phyloP scores from a whole-genome alignment of 37 sponge, comb jelly and placozoan genomes.

The Agelas oroides region DNA sequence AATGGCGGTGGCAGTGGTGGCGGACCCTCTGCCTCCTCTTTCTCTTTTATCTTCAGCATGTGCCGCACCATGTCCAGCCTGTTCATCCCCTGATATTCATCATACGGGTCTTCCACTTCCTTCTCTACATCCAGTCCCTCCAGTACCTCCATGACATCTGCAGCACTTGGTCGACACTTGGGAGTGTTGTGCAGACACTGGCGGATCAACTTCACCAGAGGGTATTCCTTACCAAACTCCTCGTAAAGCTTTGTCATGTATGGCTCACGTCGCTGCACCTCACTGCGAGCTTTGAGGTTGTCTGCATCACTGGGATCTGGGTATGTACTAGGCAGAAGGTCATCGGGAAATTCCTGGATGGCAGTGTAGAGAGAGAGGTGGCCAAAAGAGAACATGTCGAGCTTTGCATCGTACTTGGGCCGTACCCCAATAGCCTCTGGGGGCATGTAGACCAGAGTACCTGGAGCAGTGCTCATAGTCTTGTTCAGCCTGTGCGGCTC shows the following conservation, averaged over 20 bases:
- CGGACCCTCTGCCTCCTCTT: neutral
- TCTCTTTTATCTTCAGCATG: neutral
- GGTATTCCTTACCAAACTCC: neutral
- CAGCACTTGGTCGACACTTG: neutral
- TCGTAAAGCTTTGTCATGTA: constrained; percentile 9
- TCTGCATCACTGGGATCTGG: neutral
- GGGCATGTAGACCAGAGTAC: constrained; percentile 28
- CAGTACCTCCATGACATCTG: neutral
- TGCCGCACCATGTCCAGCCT: neutral
- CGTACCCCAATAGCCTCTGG: constrained; percentile 2
- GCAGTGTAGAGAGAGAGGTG: constrained; percentile 13
- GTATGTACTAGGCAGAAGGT: constrained; percentile 28
- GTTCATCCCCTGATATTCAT: neutral
- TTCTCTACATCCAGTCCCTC: no score
- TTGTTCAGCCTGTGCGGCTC: neutral
- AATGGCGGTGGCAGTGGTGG: no score
- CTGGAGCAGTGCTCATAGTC: constrained; percentile 11
- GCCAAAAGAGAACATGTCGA: constrained; percentile 39
- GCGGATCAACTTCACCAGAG: neutral
- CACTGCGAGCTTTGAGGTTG: neutral
- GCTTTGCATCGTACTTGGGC: neutral
- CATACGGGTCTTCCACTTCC: neutral
- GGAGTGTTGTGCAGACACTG: constrained; percentile 5
- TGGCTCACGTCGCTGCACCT: constrained; percentile 13
- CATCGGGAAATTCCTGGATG: constrained; percentile 6